Evolutionary conservation across 2,888 invertebrate species (phyloP).

Genomic region (Meiosimyza platycephala): DNA sequence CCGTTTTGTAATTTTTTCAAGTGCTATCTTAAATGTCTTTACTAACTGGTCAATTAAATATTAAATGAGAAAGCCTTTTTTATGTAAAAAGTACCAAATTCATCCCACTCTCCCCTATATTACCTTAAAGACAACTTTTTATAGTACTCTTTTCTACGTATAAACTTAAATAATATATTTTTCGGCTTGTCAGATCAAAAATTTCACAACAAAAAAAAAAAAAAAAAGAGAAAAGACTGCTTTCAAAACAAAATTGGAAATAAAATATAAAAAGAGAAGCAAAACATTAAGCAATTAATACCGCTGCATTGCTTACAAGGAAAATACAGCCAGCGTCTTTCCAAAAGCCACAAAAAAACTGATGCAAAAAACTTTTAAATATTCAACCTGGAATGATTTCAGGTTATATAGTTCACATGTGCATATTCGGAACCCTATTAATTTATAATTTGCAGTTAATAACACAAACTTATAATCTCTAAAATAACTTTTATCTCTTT

Average conservation of each 20-base stretch:
- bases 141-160: neutral
- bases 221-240: no score
- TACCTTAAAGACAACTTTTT: no score
- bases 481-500: slow-evolving; percentile 27
- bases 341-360: neutral
- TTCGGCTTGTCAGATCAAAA: neutral
- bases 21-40: no score
- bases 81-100: no score
- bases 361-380: slow-evolving; percentile 37
- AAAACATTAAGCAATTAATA: neutral
- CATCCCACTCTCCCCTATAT: no score
- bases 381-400: slow-evolving; percentile 38
- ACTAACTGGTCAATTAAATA: no score
- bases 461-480: neutral
- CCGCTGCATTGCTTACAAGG: neutral
- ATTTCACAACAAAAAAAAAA: neutral
- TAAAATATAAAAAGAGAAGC: slow-evolving; percentile 12
- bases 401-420: slow-evolving; percentile 22
- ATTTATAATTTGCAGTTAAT: slow-evolving; percentile 4
- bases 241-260: neutral
- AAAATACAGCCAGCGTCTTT: neutral
- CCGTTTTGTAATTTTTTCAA: no score
- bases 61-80: no score
- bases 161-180: neutral
- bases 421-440: neutral